Conservation (phyloP, 2,113 vertebrate species). For the Limanda limanda region DNA sequence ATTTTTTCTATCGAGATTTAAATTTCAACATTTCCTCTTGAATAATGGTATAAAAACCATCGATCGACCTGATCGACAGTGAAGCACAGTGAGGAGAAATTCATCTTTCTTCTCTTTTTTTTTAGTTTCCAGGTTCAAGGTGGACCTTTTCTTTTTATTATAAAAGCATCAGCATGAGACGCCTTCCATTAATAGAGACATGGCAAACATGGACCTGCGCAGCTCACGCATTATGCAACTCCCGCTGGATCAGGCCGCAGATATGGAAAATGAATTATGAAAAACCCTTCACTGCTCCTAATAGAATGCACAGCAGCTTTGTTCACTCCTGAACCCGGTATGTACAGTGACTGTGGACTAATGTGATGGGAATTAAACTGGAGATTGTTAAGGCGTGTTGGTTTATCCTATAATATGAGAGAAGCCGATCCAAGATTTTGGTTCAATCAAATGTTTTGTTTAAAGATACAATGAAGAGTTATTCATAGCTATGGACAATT, state of each 20-base stretch:
- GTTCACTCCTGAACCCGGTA: slow-evolving; percentile 1
- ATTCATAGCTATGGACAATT: too few species aligned
- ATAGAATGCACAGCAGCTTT: not conserved
- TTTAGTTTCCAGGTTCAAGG: not conserved
- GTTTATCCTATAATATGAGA: too few species aligned
- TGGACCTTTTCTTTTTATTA: slow-evolving; percentile 12
- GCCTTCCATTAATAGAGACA: slow-evolving; percentile 29
- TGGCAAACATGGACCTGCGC: slow-evolving; percentile 24
- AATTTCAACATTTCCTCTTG: too few species aligned
- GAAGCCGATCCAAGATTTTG: too few species aligned
- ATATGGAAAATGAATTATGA: slow-evolving; percentile 52
- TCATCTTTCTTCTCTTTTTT: slow-evolving; percentile 17
- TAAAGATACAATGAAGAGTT: too few species aligned
- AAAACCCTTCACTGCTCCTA: slow-evolving; percentile 9
- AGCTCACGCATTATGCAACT: slow-evolving; percentile 37
- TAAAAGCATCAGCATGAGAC: slow-evolving; percentile 11
- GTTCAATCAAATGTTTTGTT: too few species aligned
- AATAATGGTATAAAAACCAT: too few species aligned
- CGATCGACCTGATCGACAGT: too few species aligned
- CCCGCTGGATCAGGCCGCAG: slow-evolving; percentile 6
- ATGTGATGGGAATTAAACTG: not conserved
- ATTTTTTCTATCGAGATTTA: too few species aligned
- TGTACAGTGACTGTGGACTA: not conserved
- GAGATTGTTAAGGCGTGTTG: too few species aligned
- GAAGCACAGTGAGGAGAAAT: not conserved